Conservation (phyloP, 1,140 invertebrate species). For the Drosophila dunni region DNA sequence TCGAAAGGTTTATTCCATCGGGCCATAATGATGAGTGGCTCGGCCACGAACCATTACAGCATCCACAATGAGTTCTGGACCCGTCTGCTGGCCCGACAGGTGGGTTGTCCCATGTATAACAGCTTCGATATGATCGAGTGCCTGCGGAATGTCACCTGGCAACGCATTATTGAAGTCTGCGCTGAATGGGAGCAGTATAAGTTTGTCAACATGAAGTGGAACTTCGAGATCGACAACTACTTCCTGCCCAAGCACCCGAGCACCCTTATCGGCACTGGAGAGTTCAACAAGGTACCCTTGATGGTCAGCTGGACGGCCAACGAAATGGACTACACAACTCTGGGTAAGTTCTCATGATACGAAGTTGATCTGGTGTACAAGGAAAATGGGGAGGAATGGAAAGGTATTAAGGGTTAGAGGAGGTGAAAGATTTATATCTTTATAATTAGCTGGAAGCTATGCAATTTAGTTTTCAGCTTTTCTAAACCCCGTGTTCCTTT, state of each 20-base stretch:
- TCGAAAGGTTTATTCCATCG: conserved; percentile 87
- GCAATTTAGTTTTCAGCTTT: too few species aligned
- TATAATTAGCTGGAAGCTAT: too few species aligned
- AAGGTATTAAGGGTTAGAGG: too few species aligned
- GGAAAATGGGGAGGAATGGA: too few species aligned
- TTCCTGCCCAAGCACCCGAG: conserved; percentile 85
- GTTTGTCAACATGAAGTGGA: conserved; percentile 76
- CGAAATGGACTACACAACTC: conserved; percentile 88
- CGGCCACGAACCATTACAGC: conserved; percentile 86
- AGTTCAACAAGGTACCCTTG: conserved; percentile 87
- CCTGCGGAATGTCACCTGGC: conserved; percentile 68
- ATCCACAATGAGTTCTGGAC: conserved; percentile 74
- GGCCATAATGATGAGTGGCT: conserved; percentile 89
- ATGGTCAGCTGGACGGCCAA: conserved; percentile 87
- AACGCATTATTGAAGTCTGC: conserved; percentile 55
- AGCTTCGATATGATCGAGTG: conserved; percentile 59
- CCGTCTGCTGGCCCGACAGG: conserved; percentile 55
- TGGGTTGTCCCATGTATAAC: conserved; percentile 65
- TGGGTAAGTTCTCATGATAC: conserved; percentile 50
- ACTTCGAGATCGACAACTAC: conserved; percentile 67
- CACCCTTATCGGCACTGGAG: conserved; percentile 85
- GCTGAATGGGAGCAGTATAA: conserved; percentile 62
- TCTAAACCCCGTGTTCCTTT: too few species aligned
- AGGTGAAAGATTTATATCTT: too few species aligned
- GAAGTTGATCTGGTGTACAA: neutral